These are phyloP conservation scores for Rhamphomyia laevipes DNA, from an alignment of 2,888 invertebrate genomes.

Conservation along the genomic window DNA sequence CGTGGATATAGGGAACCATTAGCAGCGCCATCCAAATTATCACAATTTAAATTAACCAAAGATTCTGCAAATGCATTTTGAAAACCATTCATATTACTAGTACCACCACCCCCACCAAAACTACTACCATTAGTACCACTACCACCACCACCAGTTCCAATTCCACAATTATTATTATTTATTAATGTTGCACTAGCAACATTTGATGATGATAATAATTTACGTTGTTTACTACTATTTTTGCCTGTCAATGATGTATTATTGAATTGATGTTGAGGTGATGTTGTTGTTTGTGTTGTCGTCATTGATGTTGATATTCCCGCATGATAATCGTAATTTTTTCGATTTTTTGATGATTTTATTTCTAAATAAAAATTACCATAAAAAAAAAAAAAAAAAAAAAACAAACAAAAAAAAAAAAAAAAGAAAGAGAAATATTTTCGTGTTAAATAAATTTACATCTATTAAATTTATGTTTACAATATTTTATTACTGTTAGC, in stretches of 20 bases:
- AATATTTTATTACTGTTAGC: conserved; percentile 40
- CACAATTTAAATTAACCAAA: conserved; percentile 20
- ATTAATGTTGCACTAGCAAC: conserved; percentile 15
- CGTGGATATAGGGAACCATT: conserved; percentile 30
- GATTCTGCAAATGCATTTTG: conserved; percentile 1
- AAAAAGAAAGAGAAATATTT: conserved; percentile 32
- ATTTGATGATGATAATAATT: conserved; percentile 21
- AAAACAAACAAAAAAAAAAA: conserved; percentile 20
- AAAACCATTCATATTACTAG: not conserved
- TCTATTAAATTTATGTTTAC: conserved; percentile 37
- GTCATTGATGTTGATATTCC: conserved; percentile 23
- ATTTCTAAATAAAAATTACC: not conserved
- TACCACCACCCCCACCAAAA: not conserved
- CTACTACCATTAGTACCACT: too few relatives aligned
- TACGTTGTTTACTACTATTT: conserved; percentile 25
- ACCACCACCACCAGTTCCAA: not conserved
- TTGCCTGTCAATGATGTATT: conserved; percentile 3
- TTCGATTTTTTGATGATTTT: conserved; percentile 9
- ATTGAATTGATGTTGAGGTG: conserved; percentile 23
- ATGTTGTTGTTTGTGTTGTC: conserved; percentile 28
- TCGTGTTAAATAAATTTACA: conserved; percentile 38
- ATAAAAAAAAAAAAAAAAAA: conserved; percentile 6
- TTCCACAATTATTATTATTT: conserved; percentile 14
- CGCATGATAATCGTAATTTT: conserved; percentile 21
- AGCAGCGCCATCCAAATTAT: conserved; percentile 36